A percentile compares a stretch with the other conserved stretches of the same genome.
Evolutionary conservation across 2,888 invertebrate species (phyloP).

Genomic region (Stenolophus ochropezus): DNA sequence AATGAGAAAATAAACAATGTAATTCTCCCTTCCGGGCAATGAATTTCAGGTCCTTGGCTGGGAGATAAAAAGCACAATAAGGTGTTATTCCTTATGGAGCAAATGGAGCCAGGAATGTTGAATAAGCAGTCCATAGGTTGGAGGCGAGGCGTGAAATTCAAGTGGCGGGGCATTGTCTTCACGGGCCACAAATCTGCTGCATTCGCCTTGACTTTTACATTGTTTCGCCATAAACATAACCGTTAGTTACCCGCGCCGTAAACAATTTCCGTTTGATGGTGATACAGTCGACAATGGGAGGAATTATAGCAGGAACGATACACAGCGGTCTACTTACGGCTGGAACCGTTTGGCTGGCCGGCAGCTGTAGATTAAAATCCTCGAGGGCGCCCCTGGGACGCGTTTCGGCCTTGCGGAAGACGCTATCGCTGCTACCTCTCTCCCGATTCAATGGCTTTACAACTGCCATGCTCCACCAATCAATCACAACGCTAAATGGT

Average conservation of each 20-base stretch:
- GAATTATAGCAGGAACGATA: constrained; percentile 58
- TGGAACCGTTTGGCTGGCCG: constrained; percentile 52
- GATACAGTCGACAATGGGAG: constrained; percentile 57
- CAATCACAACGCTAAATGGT: constrained; percentile 9
- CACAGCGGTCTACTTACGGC: constrained; percentile 57
- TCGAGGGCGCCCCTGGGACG: constrained; percentile 54
- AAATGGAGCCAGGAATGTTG: constrained; percentile 5
- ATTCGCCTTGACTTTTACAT: constrained; percentile 56
- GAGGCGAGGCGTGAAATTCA: constrained; percentile 35
- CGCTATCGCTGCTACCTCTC: not conserved
- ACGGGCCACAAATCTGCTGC: constrained; percentile 51
- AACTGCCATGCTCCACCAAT: not conserved
- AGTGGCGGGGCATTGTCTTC: constrained; percentile 47
- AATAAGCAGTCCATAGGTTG: constrained; percentile 2
- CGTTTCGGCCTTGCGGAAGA: constrained; percentile 29
- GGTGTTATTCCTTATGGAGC: not conserved
- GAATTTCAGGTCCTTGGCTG: not conserved
- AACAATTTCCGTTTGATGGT: constrained; percentile 59
- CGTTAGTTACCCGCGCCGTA: constrained; percentile 54
- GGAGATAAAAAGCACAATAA: constrained; percentile 14
- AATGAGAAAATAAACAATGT: not conserved
- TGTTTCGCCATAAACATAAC: constrained; percentile 56
- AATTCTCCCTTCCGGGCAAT: not conserved
- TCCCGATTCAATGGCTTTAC: constrained; percentile 14
- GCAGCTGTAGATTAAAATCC: constrained; percentile 57